Conservation (phyloP, 2,888 invertebrate species). For the Villa cingulata region DNA sequence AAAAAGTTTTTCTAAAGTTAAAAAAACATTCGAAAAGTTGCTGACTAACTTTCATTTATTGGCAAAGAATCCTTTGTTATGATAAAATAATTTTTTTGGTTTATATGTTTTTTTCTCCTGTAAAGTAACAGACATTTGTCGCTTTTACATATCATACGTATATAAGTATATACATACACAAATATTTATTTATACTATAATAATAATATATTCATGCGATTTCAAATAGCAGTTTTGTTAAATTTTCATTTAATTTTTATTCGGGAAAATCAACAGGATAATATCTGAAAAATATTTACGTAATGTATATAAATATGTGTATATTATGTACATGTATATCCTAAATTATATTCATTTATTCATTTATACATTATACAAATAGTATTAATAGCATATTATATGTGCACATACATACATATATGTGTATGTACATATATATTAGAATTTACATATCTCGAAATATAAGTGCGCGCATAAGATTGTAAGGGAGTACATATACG, state of each 20-base stretch:
- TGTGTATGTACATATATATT: too few species aligned
- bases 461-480: too few species aligned
- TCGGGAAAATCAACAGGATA: conserved; percentile 8
- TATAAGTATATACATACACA: too few species aligned
- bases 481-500: too few species aligned
- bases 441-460: too few species aligned
- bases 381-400: neutral
- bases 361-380: neutral
- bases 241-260: conserved; percentile 3
- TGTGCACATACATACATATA: neutral
- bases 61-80: neutral
- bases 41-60: neutral
- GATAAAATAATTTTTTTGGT: conserved; percentile 6
- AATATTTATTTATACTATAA: too few species aligned
- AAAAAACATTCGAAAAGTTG: neutral
- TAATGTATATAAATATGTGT: neutral
- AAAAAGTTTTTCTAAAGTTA: too few species aligned
- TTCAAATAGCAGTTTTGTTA: neutral
- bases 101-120: too few species aligned
- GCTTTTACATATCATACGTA: too few species aligned
- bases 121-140: conserved; percentile 3
- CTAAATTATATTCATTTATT: too few species aligned
- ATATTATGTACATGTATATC: neutral
- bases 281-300: too few species aligned
- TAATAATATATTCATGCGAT: conserved; percentile 9